These are phyloP conservation scores for Zoanthus sociatus DNA, from an alignment of 92 coral and sea anemone species.

Conservation along the genomic window DNA sequence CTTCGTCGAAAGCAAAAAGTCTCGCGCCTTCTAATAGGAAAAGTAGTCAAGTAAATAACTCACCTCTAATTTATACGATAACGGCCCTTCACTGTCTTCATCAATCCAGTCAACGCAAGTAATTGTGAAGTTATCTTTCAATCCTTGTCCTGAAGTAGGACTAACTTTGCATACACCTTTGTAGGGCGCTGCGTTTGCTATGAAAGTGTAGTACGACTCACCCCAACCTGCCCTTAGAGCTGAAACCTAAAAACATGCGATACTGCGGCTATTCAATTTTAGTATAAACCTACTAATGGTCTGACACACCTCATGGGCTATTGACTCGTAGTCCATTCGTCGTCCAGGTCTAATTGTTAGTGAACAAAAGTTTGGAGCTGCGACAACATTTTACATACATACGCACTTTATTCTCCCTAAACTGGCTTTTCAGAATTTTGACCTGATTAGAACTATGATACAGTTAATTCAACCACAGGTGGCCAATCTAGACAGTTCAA, in stretches of 20 bases:
- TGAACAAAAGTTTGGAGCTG: too few species aligned
- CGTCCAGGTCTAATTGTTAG: too few species aligned
- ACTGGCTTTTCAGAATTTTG: too few species aligned
- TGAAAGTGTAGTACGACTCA: background rate
- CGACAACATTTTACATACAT: too few species aligned
- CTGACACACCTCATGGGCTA: too few species aligned
- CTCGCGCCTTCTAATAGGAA: too few species aligned
- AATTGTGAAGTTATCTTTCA: slow-evolving; percentile 2
- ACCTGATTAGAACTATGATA: too few species aligned
- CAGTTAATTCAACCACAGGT: too few species aligned
- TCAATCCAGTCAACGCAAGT: slow-evolving; percentile 4
- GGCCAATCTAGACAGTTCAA: too few species aligned
- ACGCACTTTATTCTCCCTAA: too few species aligned
- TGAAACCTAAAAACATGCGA: background rate
- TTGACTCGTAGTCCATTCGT: too few species aligned
- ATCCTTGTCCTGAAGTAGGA: background rate
- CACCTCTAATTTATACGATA: slow-evolving; percentile 6
- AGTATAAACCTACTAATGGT: background rate
- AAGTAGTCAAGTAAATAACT: background rate
- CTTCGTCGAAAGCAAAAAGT: too few species aligned
- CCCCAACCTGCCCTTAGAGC: background rate
- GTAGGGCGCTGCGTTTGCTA: background rate
- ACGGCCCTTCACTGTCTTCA: slow-evolving; percentile 17
- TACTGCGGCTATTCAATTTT: background rate
- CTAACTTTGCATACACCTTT: background rate